These are phyloP conservation scores for Acipenser oxyrinchus DNA, from an alignment of 2,797 vertebrate species.

Conservation along the genomic window DNA sequence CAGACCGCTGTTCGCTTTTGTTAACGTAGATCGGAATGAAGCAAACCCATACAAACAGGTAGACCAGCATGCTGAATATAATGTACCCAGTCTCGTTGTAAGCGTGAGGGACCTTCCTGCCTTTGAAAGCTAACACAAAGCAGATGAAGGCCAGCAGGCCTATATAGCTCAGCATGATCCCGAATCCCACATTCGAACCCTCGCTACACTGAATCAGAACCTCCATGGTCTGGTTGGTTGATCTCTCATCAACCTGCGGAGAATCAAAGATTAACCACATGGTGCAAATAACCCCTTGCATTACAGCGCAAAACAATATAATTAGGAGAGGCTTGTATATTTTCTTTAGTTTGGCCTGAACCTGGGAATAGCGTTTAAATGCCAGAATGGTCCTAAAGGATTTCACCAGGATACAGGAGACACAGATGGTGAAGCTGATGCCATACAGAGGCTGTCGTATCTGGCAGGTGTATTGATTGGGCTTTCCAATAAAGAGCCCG, in stretches of 20 bases:
- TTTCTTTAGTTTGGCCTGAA: conserved; percentile 17
- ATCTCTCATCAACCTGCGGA: conserved; percentile 16
- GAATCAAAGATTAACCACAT: conserved; percentile 45
- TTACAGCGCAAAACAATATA: conserved; percentile 22
- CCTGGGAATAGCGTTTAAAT: conserved; percentile 36
- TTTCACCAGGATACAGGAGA: conserved; percentile 51
- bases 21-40: conserved; percentile 51
- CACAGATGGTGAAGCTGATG: conserved; percentile 51
- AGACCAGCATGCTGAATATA: conserved; percentile 57
- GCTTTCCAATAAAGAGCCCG: conserved; percentile 43
- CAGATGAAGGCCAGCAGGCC: conserved; percentile 41
- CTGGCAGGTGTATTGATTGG: conserved; percentile 33
- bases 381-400: conserved; percentile 42
- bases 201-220: conserved; percentile 35
- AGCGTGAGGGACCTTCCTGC: conserved; percentile 42
- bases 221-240: conserved; percentile 23
- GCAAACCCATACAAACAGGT: conserved; percentile 55
- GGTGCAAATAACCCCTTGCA: conserved; percentile 43
- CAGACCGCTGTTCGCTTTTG: conserved; percentile 23
- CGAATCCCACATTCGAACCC: conserved; percentile 39
- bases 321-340: conserved; percentile 39
- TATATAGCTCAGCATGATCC: conserved; percentile 46
- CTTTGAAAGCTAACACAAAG: conserved; percentile 50
- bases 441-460: conserved; percentile 47
- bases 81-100: conserved; percentile 46